A percentile compares a stretch with the other conserved stretches of the same genome.
phyloP scores from a whole-genome alignment of 2,113 vertebrate genomes.

The Protobothrops flavoviridis region DNA sequence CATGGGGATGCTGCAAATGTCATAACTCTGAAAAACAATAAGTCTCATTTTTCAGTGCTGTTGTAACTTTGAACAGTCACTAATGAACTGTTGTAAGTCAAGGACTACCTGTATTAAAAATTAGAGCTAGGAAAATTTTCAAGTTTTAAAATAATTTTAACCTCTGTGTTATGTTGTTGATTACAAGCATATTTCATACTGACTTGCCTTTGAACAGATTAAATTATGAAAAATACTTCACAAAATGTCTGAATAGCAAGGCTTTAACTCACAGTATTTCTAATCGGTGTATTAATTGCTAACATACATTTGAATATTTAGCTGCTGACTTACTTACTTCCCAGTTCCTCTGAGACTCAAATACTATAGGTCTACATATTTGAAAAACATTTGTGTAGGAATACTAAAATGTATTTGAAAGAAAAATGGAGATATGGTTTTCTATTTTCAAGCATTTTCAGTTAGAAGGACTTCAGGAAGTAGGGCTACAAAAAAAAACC shows the following conservation, averaged over 20 bases:
- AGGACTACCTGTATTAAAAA: neutral
- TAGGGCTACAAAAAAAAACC: neutral
- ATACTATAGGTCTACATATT: neutral
- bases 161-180: neutral
- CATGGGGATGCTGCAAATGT: neutral
- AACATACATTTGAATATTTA: slow-evolving; percentile 39
- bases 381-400: neutral
- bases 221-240: slow-evolving; percentile 51
- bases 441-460: neutral
- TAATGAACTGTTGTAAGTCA: neutral
- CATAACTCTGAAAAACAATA: neutral
- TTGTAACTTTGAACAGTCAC: neutral
- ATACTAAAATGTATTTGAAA: slow-evolving; percentile 34
- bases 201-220: slow-evolving; percentile 18
- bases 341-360: slow-evolving; percentile 30
- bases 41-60: neutral
- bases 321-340: neutral
- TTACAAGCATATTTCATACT: slow-evolving; percentile 23
- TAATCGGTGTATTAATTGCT: slow-evolving; percentile 12
- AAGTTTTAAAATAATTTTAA: slow-evolving; percentile 19
- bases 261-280: slow-evolving; percentile 25
- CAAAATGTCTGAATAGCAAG: slow-evolving; percentile 42
- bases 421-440: neutral
- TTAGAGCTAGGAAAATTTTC: neutral
- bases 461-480: neutral